Evolutionary conservation across 2,797 vertebrate genomes (phyloP), one percentile per base, ranked within the genome.

Genomic region (Ciconia nigra): DNA sequence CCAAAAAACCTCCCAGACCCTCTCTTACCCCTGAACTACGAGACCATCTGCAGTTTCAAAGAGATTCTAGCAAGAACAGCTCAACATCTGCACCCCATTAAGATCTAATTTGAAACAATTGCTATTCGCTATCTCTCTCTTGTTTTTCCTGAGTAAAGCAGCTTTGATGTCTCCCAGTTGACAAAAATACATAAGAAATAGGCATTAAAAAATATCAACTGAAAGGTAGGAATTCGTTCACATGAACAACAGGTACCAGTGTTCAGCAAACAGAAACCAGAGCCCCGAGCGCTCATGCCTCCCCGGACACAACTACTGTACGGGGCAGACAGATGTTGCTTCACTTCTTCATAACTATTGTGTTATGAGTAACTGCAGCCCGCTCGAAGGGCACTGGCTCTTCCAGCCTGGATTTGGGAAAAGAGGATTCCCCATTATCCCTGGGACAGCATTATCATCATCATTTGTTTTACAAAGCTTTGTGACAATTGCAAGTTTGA

Each of bases 41-140:
- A 93, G 62, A 78, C 96, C 96, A 96, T 94, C 89, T 97, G 97
- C 86, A 88, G n/a, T 97, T 98, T 97, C 96, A 97, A 97, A 97
- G 91, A 93, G 86, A 91, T 91, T 90, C 84, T 83, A 96, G 57
- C 78, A 88, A 73, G 65, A 83, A 46, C 71, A 89, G 59, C 70
- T 93, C 58, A 46, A 95, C 96, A 97, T 97, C 97, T 98, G 97
- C 80, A 92, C 88, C 87, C 93, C 95, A 86, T 98, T 95, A 97
- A 58, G 54, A 70, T 80, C 80, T 93, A 87, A 89, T 97, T 97
- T 97, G 81, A 97, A 97, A 96, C 96, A 95, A 97, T 97, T 95
- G 95, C 92, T 92, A 84, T 95, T 97, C 49, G 7, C 80, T 74
- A 92, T 97, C 89, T 87, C 83, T 87, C 83, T 55, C 83, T 90